A percentile compares a stretch with the other conserved stretches of the same genome.
These are phyloP conservation scores for Drosophila dives DNA, from an alignment of 2,888 invertebrate genomes.

Conservation along the genomic window DNA sequence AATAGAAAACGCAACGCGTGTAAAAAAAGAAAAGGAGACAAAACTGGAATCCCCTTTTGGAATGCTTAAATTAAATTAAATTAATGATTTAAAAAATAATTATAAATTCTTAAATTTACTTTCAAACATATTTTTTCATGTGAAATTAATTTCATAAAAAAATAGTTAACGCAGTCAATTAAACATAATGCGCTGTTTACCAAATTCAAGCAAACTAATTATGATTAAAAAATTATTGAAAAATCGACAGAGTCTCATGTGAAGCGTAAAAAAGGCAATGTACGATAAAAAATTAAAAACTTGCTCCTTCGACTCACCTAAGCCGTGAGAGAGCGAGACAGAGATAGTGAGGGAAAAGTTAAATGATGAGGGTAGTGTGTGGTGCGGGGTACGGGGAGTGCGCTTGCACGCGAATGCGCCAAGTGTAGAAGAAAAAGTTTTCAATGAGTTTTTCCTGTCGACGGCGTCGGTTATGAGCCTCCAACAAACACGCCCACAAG, in stretches of 20 bases:
- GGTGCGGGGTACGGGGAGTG: background rate
- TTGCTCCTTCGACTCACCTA: conserved; percentile 74
- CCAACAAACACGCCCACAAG: conserved; percentile 32
- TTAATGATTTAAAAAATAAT: background rate
- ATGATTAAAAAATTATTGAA: conserved; percentile 10
- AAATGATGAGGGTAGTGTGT: conserved; percentile 3
- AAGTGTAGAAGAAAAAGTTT: conserved; percentile 81
- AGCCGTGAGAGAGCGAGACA: conserved; percentile 38
- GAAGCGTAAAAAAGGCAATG: conserved; percentile 24
- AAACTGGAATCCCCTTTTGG: conserved; percentile 41
- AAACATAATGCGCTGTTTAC: background rate
- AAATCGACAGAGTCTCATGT: conserved; percentile 5
- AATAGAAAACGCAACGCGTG: conserved; percentile 49
- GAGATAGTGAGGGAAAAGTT: conserved; percentile 7
- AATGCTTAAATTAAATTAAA: too few species aligned
- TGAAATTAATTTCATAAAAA: background rate
- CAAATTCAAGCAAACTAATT: background rate
- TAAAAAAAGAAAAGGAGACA: conserved; percentile 15
- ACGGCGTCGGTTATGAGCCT: conserved; percentile 75
- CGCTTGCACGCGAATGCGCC: conserved; percentile 62
- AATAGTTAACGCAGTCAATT: background rate
- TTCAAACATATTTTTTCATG: background rate
- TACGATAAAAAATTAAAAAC: conserved; percentile 79
- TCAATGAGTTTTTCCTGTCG: conserved; percentile 83
- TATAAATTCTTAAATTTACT: background rate